A percentile compares a stretch with the other conserved stretches of the same genome.
These are phyloP conservation scores for Anarrhichthys ocellatus DNA, from an alignment of 2,113 vertebrate genomes.

Conservation along the genomic window DNA sequence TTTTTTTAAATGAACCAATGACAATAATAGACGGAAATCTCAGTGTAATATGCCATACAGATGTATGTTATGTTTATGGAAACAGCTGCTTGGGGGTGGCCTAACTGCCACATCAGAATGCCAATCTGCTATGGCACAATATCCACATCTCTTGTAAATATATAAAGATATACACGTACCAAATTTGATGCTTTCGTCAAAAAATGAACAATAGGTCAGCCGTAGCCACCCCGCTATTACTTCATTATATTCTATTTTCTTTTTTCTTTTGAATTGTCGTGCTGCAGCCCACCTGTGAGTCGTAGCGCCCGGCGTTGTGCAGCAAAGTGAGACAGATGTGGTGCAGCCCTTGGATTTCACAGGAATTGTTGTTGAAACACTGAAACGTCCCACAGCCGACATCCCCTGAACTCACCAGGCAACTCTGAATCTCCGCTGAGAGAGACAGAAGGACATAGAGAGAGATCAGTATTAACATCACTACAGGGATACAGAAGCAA, in stretches of 20 bases:
- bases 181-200: neutral
- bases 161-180: neutral
- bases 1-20: slow-evolving; percentile 42
- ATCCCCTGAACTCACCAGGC: slow-evolving; percentile 91
- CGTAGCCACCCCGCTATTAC: neutral
- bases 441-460: neutral
- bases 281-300: slow-evolving; percentile 89
- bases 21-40: too few relatives aligned
- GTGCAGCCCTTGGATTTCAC: slow-evolving; percentile 92
- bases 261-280: neutral
- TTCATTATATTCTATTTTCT: neutral
- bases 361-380: slow-evolving; percentile 97
- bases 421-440: slow-evolving; percentile 93
- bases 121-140: neutral
- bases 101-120: neutral
- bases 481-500: neutral
- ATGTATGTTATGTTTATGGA: neutral
- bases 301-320: slow-evolving; percentile 95
- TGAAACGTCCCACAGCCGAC: slow-evolving; percentile 96
- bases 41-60: too few relatives aligned
- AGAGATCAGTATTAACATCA: neutral
- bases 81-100: neutral
- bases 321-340: slow-evolving; percentile 96
- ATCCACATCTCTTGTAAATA: neutral
- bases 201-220: neutral